A percentile compares a stretch with the other conserved stretches of the same genome.
Evolutionary conservation across 2,113 vertebrate species (phyloP).

Genomic region (Ranitomeya imitator): DNA sequence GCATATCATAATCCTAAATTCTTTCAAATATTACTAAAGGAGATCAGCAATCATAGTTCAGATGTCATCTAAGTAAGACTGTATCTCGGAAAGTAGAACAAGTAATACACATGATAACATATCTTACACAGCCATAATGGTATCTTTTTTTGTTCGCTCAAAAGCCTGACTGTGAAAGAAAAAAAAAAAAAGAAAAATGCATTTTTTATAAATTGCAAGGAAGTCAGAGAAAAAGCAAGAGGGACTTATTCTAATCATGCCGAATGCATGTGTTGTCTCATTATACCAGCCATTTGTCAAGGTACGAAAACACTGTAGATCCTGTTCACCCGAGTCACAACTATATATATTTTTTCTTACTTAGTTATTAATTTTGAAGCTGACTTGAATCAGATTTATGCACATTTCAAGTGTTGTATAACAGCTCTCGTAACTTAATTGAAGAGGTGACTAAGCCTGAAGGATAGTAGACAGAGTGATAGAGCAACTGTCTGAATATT

Average conservation of each 20-base stretch:
- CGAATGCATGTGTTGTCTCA: slow-evolving; percentile 15
- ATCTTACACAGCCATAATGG: slow-evolving; percentile 50
- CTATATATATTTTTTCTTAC: background rate
- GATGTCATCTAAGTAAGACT: slow-evolving; percentile 55
- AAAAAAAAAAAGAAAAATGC: slow-evolving; percentile 8
- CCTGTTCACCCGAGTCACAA: background rate
- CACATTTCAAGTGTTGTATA: slow-evolving; percentile 37
- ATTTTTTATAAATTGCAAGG: slow-evolving; percentile 31
- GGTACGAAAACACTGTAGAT: slow-evolving; percentile 13
- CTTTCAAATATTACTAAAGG: slow-evolving; percentile 53
- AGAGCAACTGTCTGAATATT: slow-evolving; percentile 34
- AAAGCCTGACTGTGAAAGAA: slow-evolving; percentile 5
- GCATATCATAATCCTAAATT: slow-evolving; percentile 57
- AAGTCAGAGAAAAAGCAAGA: background rate
- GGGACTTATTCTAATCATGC: slow-evolving; percentile 24
- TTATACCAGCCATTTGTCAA: slow-evolving; percentile 39
- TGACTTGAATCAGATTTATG: slow-evolving; percentile 40
- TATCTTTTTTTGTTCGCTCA: slow-evolving; percentile 48
- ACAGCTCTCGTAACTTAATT: slow-evolving; percentile 38
- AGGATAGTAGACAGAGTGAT: slow-evolving; percentile 30
- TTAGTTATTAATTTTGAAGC: slow-evolving; percentile 45
- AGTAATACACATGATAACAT: slow-evolving; percentile 57
- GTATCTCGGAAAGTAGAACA: slow-evolving; percentile 50
- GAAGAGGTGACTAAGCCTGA: slow-evolving; percentile 44
- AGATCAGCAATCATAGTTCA: slow-evolving; percentile 56